Percentiles rank a stretch among this genome's conserved stretches.
Evolutionary conservation across 2,113 vertebrate species (phyloP).

Genomic region (Thymallus thymallus): DNA sequence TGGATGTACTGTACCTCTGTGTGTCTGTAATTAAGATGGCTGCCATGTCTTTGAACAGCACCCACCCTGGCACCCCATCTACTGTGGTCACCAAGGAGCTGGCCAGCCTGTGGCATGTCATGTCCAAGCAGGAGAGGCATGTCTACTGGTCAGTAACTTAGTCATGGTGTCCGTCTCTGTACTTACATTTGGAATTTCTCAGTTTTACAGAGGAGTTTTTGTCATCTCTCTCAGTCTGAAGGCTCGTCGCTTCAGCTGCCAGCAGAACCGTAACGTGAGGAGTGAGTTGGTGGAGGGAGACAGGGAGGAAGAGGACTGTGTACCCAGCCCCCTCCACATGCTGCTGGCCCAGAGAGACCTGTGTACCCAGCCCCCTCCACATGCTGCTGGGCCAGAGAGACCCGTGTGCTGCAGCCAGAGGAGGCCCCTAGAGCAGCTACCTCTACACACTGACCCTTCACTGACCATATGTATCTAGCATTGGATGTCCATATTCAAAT

Average conservation of each 20-base stretch:
- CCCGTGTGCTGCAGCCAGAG: constrained; percentile 14
- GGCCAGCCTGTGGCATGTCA: constrained; percentile 50
- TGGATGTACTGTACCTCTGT: not conserved
- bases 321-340: constrained; percentile 46
- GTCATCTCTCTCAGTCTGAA: constrained; percentile 30
- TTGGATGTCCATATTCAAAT: constrained; percentile 6
- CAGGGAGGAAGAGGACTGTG: constrained; percentile 16
- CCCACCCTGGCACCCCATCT: constrained; percentile 48
- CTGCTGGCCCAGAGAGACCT: constrained; percentile 41
- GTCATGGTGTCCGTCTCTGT: not conserved
- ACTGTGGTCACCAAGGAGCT: constrained; percentile 57
- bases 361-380: constrained; percentile 46
- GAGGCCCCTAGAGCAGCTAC: too few species aligned
- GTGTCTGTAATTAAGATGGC: not conserved
- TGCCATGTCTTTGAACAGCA: constrained; percentile 33
- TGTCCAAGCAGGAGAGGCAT: constrained; percentile 51
- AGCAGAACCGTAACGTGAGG: constrained; percentile 49
- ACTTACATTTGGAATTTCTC: not conserved
- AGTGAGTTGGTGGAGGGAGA: constrained; percentile 10
- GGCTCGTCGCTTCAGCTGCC: constrained; percentile 45
- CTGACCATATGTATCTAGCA: not conserved
- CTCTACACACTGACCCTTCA: not conserved
- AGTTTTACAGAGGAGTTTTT: not conserved
- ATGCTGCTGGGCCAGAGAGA: constrained; percentile 41
- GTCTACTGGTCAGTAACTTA: constrained; percentile 37